Conservation (phyloP, 1,140 invertebrate genomes). For the Aphelenchoides besseyi region DNA sequence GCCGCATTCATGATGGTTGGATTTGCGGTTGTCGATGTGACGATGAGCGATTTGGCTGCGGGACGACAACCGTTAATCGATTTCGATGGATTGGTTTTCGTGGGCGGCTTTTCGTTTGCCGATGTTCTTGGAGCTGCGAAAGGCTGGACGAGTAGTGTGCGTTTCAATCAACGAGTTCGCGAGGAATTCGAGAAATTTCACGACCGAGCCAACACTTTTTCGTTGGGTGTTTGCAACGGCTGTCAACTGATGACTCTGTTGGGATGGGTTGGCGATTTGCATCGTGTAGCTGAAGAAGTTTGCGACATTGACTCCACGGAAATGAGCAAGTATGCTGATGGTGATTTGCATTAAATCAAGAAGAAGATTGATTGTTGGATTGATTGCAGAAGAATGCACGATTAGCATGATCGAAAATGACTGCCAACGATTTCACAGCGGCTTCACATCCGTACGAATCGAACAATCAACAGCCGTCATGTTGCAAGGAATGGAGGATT, state of each 20-base stretch:
- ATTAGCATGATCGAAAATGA: conserved; percentile 79
- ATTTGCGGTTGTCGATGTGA: conserved; percentile 84
- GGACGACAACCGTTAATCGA: conserved; percentile 70
- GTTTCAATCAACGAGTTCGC: conserved; percentile 71
- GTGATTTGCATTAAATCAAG: too few relatives aligned
- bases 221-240: conserved; percentile 93
- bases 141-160: conserved; percentile 86
- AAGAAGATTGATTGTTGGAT: too few relatives aligned
- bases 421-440: conserved; percentile 84
- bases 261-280: conserved; percentile 65
- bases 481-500: conserved; percentile 79
- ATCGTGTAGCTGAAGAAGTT: background rate
- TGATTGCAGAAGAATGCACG: conserved; percentile 2
- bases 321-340: too few relatives aligned
- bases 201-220: conserved; percentile 78
- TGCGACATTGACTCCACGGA: conserved; percentile 10
- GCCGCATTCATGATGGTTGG: conserved; percentile 84
- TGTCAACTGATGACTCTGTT: conserved; percentile 86
- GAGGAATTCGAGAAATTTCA: conserved; percentile 75
- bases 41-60: conserved; percentile 79
- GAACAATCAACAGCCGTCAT: conserved; percentile 75
- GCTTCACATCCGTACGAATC: conserved; percentile 78
- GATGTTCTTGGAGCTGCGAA: conserved; percentile 94
- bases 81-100: conserved; percentile 86
- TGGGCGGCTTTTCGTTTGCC: conserved; percentile 95